Evolutionary conservation across 2,113 vertebrate genomes (phyloP).

Genomic region (Meleagris gallopavo): DNA sequence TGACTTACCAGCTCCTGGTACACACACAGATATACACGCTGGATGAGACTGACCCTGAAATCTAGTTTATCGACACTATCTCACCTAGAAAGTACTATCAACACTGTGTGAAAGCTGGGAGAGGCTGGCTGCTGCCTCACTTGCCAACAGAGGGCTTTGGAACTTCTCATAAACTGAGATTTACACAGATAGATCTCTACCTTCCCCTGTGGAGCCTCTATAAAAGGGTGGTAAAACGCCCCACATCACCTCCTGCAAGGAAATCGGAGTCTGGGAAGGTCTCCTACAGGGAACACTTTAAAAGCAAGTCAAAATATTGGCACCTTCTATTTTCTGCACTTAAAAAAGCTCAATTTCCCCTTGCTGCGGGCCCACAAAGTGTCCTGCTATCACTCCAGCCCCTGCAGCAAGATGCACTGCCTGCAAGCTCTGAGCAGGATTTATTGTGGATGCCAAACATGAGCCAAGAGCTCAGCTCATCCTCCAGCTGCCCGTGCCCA

Average conservation of each 20-base stretch:
- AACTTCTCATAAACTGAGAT: background rate
- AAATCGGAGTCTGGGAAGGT: accelerated
- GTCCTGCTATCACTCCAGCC: background rate
- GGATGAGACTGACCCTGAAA: background rate
- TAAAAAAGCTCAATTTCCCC: background rate
- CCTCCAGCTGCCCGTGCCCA: background rate
- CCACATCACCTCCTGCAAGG: background rate
- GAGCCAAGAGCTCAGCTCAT: background rate
- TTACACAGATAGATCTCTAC: background rate
- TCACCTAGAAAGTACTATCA: background rate
- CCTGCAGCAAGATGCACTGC: background rate
- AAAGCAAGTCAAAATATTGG: background rate
- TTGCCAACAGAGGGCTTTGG: background rate
- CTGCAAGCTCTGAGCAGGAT: accelerated
- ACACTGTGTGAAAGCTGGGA: background rate
- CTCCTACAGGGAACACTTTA: background rate
- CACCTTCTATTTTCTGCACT: background rate
- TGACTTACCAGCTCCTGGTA: background rate
- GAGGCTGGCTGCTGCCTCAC: background rate
- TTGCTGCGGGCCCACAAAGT: background rate
- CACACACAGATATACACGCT: background rate
- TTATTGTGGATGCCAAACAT: accelerated
- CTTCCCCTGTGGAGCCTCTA: no score
- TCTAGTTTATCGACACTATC: background rate
- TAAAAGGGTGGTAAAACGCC: background rate